Evolutionary conservation across 2,888 invertebrate species (phyloP), one percentile per base, ranked within the genome.

Genomic region (Stictocephala bisonia): DNA sequence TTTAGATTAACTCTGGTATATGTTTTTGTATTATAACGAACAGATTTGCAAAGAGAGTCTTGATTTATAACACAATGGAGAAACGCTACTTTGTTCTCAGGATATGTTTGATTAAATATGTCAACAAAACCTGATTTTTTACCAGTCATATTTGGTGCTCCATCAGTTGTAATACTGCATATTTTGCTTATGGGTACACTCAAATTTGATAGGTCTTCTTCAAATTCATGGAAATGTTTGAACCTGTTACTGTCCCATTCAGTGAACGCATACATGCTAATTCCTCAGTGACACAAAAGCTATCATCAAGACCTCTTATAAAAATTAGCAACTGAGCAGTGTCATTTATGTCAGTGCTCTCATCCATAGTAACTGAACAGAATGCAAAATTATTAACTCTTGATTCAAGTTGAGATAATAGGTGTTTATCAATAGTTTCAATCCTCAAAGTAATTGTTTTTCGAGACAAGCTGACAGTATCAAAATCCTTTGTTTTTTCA

Each of bases 271-370:
- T 68, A 18, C 24, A 20, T 13, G 51, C 50, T 51, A 68, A 50
- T 68, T 68, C 68, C 51, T 68, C 68, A 68, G 50, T 51, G 27
- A 68, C 4, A 51, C 24, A 18, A 27, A 68, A 68, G 50, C 51
- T 68, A 13, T 68, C 68, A 51, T 50, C 48, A 50, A 68, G 48
- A 27, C 68, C 68, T n/a, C n/a, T n/a, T n/a, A n/a, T n/a, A n/a
- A n/a, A n/a, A n/a, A n/a, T n/a, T n/a, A n/a, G n/a, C n/a, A n/a
- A n/a, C n/a, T n/a, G n/a, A n/a, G n/a, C n/a, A n/a, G n/a, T n/a
- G n/a, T n/a, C n/a, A n/a, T n/a, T n/a, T n/a, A n/a, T n/a, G n/a
- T n/a, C n/a, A n/a, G n/a, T n/a, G n/a, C n/a, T n/a, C n/a, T n/a
- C n/a, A n/a, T n/a, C n/a, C n/a, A n/a, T n/a, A n/a, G n/a, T n/a